Percentiles rank a stretch among this genome's conserved stretches.
Evolutionary conservation across 1,140 invertebrate genomes (phyloP).

Genomic region (Cotesia glomerata): DNA sequence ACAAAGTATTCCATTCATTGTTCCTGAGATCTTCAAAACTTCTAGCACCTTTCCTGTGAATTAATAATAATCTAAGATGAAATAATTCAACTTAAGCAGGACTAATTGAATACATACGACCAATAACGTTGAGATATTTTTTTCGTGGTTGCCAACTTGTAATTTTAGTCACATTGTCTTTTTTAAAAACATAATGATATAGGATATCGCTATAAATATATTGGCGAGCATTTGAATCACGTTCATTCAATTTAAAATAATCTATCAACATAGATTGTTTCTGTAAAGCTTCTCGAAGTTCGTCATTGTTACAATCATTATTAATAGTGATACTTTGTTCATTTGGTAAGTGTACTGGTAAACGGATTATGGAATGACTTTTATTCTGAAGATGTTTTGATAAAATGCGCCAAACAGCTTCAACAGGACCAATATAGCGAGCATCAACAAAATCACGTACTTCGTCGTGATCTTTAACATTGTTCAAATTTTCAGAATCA

Average conservation of each 20-base stretch:
- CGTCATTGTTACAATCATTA: neutral
- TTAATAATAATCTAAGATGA: slow-evolving; percentile 24
- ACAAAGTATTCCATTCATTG: slow-evolving; percentile 12
- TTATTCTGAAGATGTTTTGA: neutral
- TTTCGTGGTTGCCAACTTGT: neutral
- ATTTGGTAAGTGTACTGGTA: slow-evolving; percentile 3
- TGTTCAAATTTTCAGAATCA: neutral
- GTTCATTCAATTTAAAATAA: neutral
- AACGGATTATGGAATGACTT: neutral
- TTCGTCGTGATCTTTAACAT: neutral
- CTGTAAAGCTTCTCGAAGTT: neutral
- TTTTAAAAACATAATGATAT: neutral
- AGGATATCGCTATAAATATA: neutral
- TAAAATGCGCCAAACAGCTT: slow-evolving; percentile 8
- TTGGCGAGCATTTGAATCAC: neutral
- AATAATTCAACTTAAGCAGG: slow-evolving; percentile 32
- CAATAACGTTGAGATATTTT: slow-evolving; percentile 19
- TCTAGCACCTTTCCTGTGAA: slow-evolving; percentile 1
- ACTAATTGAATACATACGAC: slow-evolving; percentile 25
- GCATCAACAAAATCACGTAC: slow-evolving; percentile 3
- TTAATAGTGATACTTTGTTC: slow-evolving; percentile 8
- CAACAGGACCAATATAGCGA: neutral
- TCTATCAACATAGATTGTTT: neutral
- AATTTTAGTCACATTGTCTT: neutral
- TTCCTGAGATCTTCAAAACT: slow-evolving; percentile 28